Percentiles rank a stretch among this genome's conserved stretches.
Evolutionary conservation across 2,113 vertebrate species (phyloP).

Genomic region (Platichthys stellatus): DNA sequence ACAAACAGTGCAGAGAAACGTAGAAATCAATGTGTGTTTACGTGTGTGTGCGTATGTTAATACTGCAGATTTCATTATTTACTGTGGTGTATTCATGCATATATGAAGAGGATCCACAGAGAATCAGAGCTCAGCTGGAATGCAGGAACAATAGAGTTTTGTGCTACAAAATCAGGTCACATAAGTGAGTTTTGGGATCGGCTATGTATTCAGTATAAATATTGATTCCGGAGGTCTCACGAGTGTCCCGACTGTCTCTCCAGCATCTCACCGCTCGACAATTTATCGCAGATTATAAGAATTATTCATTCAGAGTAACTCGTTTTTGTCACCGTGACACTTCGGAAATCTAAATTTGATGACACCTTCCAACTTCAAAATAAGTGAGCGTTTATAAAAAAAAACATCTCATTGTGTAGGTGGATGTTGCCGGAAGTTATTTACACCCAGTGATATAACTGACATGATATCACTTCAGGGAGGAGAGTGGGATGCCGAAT

Average conservation of each 20-base stretch:
- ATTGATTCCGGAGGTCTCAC: conserved; percentile 59
- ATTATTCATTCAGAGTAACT: conserved; percentile 19
- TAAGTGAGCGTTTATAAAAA: neutral
- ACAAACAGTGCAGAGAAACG: conserved; percentile 34
- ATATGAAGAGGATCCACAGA: conserved; percentile 29
- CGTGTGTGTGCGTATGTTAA: conserved; percentile 10
- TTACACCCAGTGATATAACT: conserved; percentile 3
- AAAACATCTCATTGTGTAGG: neutral
- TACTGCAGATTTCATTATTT: conserved; percentile 17
- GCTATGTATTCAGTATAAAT: conserved; percentile 55
- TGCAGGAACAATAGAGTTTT: conserved; percentile 18
- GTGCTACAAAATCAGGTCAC: conserved; percentile 57
- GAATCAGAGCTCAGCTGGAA: conserved; percentile 37
- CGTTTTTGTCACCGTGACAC: neutral
- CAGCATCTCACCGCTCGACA: conserved; percentile 39
- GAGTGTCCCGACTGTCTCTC: conserved; percentile 44
- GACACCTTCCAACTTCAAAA: neutral
- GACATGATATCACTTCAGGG: conserved; percentile 9
- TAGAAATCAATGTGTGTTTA: neutral
- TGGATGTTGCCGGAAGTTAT: neutral
- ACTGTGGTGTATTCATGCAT: conserved; percentile 33
- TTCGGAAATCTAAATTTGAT: conserved; percentile 1
- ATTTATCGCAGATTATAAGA: conserved; percentile 13
- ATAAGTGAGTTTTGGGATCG: conserved; percentile 58
- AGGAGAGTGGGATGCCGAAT: conserved; percentile 30